phyloP scores from a whole-genome alignment of 2,797 vertebrate species.

The Sebastes melanostomus region DNA sequence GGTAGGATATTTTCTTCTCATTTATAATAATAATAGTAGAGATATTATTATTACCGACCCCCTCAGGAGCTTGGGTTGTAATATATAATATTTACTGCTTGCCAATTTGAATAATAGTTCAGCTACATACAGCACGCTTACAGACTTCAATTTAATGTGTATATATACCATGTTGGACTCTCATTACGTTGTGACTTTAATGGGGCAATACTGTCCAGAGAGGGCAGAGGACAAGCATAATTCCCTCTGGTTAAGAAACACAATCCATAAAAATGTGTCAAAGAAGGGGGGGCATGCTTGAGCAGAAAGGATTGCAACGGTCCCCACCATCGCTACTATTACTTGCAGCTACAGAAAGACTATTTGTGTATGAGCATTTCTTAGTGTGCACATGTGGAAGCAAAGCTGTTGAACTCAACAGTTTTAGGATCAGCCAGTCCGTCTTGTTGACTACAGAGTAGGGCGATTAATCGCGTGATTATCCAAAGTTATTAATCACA shows the following conservation, averaged over 20 bases:
- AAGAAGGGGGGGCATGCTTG: not conserved
- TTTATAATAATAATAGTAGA: slow-evolving; percentile 1
- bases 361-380: not conserved
- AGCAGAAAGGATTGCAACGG: not conserved
- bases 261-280: not conserved
- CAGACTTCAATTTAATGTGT: not conserved
- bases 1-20: slow-evolving; percentile 10
- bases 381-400: not conserved
- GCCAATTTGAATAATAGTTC: not conserved
- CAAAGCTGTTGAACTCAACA: not conserved
- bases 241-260: not conserved
- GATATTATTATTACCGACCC: not conserved
- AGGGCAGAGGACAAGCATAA: not conserved
- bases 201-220: not conserved
- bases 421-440: not conserved
- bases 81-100: not conserved
- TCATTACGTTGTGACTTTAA: not conserved
- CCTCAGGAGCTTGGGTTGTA: not conserved
- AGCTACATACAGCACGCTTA: not conserved
- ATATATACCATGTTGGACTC: not conserved
- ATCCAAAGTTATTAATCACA: too few species aligned
- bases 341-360: not conserved
- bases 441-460: not conserved
- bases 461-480: not conserved
- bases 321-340: not conserved